Evolutionary conservation across 2,888 invertebrate species (phyloP).

Genomic region (Liopterus haemorrhoidalis): DNA sequence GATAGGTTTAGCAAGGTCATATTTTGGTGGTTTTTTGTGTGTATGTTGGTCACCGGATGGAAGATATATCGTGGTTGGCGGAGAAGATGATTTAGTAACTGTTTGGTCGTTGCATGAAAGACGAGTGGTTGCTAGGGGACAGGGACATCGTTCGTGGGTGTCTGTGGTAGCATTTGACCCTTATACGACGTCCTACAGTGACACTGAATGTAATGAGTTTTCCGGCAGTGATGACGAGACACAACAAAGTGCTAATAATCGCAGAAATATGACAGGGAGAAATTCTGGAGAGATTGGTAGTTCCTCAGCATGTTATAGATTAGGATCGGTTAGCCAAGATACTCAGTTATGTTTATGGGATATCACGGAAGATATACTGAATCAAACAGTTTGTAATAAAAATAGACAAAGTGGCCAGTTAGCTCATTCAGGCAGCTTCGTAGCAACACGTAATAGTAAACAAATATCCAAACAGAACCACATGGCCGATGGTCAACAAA

Average conservation of each 20-base stretch:
- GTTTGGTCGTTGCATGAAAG: constrained; percentile 93
- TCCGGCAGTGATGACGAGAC: constrained; percentile 54
- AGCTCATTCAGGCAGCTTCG: constrained; percentile 40
- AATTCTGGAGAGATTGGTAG: constrained; percentile 26
- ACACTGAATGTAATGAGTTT: constrained; percentile 52
- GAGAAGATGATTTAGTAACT: constrained; percentile 97
- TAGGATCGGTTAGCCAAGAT: constrained; percentile 96
- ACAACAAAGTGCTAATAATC: constrained; percentile 41
- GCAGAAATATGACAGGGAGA: constrained; percentile 30
- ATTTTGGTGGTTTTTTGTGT: constrained; percentile 96
- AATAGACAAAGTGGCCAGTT: constrained; percentile 42
- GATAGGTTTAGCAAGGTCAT: constrained; percentile 87
- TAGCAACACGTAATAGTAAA: constrained; percentile 32
- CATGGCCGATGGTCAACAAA: constrained; percentile 6
- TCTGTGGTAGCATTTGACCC: constrained; percentile 94
- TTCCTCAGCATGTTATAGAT: constrained; percentile 65
- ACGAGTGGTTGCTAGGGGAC: constrained; percentile 92
- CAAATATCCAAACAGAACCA: constrained; percentile 9
- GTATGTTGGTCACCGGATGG: constrained; percentile 98
- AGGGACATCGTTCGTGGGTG: constrained; percentile 98
- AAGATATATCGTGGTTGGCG: constrained; percentile 91
- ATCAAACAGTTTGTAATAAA: constrained; percentile 58
- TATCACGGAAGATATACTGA: constrained; percentile 88
- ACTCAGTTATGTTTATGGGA: constrained; percentile 98
- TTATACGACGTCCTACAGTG: constrained; percentile 68